Conservation (phyloP, 35 echinoderm and acorn worm genomes). For the Stichopus chloronotus region DNA sequence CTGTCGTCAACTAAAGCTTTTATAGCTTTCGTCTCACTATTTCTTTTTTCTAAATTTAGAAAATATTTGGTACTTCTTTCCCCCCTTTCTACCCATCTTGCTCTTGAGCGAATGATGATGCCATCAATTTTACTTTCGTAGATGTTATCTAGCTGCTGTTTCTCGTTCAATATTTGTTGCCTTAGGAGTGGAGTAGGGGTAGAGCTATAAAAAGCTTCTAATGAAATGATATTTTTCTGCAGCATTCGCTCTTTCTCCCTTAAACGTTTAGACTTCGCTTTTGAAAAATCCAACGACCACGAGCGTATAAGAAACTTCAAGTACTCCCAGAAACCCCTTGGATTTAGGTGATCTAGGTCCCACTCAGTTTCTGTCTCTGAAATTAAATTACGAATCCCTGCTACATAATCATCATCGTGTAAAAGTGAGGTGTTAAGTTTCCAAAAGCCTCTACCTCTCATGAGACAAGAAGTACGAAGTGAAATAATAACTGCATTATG, state of each 20-base stretch:
- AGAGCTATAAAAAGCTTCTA: neutral
- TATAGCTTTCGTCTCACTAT: neutral
- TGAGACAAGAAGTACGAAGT: neutral
- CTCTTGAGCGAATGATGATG: constrained; percentile 1
- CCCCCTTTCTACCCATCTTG: constrained; percentile 13
- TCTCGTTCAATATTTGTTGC: neutral
- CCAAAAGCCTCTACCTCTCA: neutral
- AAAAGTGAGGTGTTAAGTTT: neutral
- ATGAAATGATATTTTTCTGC: constrained; percentile 10
- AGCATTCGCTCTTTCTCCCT: neutral
- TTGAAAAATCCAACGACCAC: constrained; percentile 2
- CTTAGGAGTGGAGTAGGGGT: neutral
- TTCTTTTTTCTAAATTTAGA: constrained; percentile 9
- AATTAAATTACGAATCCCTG: neutral
- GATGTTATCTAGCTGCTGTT: neutral
- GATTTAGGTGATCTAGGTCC: neutral
- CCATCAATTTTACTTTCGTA: neutral
- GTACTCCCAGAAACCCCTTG: constrained; percentile 19
- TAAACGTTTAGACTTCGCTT: neutral
- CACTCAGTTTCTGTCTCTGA: neutral
- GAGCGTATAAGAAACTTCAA: constrained; percentile 13
- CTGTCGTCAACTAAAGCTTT: neutral
- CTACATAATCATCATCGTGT: neutral
- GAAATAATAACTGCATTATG: constrained; percentile 12
- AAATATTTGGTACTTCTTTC: constrained; percentile 17